These are phyloP conservation scores for Phenacoccus solenopsis DNA, from an alignment of 1,140 invertebrate species.

Conservation along the genomic window DNA sequence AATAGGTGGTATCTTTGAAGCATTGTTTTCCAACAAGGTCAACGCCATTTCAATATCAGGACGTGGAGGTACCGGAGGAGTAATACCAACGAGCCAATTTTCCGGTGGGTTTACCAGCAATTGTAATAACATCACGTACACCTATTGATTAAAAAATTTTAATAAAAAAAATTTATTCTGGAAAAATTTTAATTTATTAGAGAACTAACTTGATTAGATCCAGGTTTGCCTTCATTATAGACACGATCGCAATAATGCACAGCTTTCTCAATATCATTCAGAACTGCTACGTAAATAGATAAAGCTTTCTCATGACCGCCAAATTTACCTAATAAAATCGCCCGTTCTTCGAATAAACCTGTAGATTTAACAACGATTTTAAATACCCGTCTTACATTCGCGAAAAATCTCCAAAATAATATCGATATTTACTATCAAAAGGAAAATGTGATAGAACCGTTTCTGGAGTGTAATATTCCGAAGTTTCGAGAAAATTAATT, in stretches of 20 bases:
- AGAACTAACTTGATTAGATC: conserved; percentile 41
- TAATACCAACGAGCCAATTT: conserved; percentile 35
- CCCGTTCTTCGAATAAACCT: conserved; percentile 80
- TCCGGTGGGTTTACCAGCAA: conserved; percentile 43
- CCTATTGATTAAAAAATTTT: conserved; percentile 33
- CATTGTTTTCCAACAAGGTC: conserved; percentile 63
- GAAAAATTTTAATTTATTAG: conserved; percentile 30
- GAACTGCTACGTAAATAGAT: conserved; percentile 71
- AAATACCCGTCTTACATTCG: background rate
- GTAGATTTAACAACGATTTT: conserved; percentile 22
- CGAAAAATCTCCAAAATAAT: background rate
- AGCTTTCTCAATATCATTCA: conserved; percentile 66
- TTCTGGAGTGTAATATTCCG: conserved; percentile 71
- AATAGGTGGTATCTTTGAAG: conserved; percentile 60
- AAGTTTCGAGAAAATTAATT: conserved; percentile 70
- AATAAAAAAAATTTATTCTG: conserved; percentile 21
- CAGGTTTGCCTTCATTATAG: conserved; percentile 37
- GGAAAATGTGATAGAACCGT: conserved; percentile 80
- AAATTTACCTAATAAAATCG: conserved; percentile 77
- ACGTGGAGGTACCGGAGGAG: conserved; percentile 38
- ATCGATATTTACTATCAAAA: conserved; percentile 43
- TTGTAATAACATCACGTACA: conserved; percentile 44
- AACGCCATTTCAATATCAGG: conserved; percentile 68
- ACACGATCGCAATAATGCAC: conserved; percentile 72
- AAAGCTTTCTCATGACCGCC: conserved; percentile 82